Conservation (phyloP, 2,113 vertebrate species). For the Tursiops truncatus region DNA sequence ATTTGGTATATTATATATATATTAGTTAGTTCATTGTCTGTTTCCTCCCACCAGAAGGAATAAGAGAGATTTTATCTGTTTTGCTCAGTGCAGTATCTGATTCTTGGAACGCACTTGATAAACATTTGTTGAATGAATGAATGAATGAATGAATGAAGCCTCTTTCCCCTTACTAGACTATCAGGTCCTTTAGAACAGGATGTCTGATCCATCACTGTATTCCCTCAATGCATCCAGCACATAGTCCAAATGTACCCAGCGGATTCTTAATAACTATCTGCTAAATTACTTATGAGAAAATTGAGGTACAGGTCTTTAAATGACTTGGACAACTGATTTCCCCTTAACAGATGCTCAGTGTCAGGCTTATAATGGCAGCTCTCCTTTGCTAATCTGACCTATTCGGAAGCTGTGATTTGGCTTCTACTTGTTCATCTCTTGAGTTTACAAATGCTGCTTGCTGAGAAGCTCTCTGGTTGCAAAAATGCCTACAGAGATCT, state of each 20-base stretch:
- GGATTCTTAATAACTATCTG: neutral
- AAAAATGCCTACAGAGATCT: conserved; percentile 57
- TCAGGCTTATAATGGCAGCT: neutral
- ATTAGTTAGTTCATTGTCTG: neutral
- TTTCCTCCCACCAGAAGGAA: neutral
- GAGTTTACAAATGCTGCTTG: conserved; percentile 10
- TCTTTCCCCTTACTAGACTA: neutral
- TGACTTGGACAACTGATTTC: neutral
- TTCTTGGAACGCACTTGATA: neutral
- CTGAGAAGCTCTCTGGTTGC: conserved; percentile 48
- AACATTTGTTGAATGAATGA: neutral
- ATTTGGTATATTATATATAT: neutral
- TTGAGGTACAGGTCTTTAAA: neutral
- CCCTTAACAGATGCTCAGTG: neutral
- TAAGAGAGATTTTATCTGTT: neutral
- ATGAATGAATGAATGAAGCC: neutral
- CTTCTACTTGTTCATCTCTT: conserved; percentile 38
- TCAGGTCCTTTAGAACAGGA: neutral
- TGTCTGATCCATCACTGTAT: neutral
- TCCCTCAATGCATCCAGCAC: neutral
- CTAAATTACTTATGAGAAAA: neutral
- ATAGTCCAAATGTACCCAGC: neutral
- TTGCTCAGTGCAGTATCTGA: neutral
- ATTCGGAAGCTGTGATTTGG: neutral
- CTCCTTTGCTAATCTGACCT: conserved; percentile 30